A percentile compares a stretch with the other conserved stretches of the same genome.
These are phyloP conservation scores for Napeogenes inachia DNA, from an alignment of 2,888 invertebrate genomes.

Conservation along the genomic window DNA sequence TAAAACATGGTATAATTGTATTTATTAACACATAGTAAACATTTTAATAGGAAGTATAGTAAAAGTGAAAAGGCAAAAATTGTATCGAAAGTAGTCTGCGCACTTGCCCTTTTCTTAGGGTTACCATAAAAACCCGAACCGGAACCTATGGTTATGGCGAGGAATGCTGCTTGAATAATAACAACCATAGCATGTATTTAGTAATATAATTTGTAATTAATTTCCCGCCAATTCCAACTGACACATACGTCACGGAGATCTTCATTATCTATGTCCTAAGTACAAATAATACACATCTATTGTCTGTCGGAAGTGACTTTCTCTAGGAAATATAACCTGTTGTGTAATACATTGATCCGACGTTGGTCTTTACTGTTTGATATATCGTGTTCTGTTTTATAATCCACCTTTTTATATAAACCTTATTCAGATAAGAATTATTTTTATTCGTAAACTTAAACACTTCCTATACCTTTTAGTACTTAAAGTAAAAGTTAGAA, in stretches of 20 bases:
- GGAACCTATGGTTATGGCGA: neutral
- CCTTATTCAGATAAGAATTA: no score
- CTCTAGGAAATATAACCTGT: neutral
- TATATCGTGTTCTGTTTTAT: neutral
- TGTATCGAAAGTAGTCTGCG: conserved; percentile 21
- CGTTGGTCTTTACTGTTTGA: no score
- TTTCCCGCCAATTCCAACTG: no score
- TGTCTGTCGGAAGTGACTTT: neutral
- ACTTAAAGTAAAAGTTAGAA: conserved; percentile 13
- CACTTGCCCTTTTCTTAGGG: conserved; percentile 6
- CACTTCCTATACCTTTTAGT: neutral
- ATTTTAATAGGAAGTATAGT: conserved; percentile 23
- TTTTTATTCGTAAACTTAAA: neutral
- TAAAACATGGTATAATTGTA: no score
- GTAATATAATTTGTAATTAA: no score
- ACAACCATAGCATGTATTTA: no score
- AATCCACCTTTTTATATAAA: neutral
- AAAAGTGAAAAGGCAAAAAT: conserved; percentile 26
- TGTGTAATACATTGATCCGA: neutral
- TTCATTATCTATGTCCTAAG: neutral
- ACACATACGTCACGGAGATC: no score
- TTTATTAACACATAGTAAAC: neutral
- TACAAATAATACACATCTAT: neutral
- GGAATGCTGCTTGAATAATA: no score
- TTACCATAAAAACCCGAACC: neutral